phyloP scores from a whole-genome alignment of 2,888 invertebrate genomes.

The Agriotes lineatus region DNA sequence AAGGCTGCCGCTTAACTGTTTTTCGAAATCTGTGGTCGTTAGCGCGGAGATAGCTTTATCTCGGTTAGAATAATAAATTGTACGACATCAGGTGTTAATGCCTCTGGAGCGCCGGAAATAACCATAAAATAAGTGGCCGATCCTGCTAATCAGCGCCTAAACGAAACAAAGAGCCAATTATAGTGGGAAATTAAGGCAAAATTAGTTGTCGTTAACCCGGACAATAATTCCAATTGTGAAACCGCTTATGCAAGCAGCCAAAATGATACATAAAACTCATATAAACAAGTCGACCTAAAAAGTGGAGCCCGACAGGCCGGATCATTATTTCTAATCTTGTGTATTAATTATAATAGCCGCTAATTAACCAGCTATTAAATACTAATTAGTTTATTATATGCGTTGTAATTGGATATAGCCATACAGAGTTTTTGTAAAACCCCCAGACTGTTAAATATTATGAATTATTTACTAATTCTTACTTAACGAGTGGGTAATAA shows the following conservation, averaged over 20 bases:
- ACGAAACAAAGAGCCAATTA: conserved; percentile 22
- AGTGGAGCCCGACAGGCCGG: conserved; percentile 7
- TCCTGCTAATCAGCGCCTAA: conserved; percentile 5
- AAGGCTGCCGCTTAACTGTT: conserved; percentile 7
- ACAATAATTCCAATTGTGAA: conserved; percentile 25
- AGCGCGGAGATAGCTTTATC: conserved; percentile 9
- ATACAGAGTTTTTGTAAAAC: conserved; percentile 6
- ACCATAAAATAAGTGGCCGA: conserved; percentile 5
- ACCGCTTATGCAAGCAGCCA: conserved; percentile 24
- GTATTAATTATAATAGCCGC: conserved; percentile 48
- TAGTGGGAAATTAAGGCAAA: conserved; percentile 7
- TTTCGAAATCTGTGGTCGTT: conserved; percentile 10
- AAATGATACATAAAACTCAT: conserved; percentile 26
- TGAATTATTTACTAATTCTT: conserved; percentile 30
- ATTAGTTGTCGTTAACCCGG: conserved; percentile 25
- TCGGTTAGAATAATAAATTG: conserved; percentile 14
- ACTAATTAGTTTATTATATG: conserved; percentile 50
- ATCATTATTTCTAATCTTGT: conserved; percentile 46
- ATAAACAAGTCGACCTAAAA: conserved; percentile 23
- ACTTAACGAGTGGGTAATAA: conserved; percentile 2
- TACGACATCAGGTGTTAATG: conserved; percentile 19
- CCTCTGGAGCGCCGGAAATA: conserved; percentile 5
- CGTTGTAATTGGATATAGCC: conserved; percentile 45
- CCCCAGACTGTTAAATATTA: conserved; percentile 12
- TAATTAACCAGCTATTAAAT: conserved; percentile 49